Evolutionary conservation across 1,140 invertebrate genomes (phyloP), one percentile per base, ranked within the genome.

Genomic region (Drosophila sproati): DNA sequence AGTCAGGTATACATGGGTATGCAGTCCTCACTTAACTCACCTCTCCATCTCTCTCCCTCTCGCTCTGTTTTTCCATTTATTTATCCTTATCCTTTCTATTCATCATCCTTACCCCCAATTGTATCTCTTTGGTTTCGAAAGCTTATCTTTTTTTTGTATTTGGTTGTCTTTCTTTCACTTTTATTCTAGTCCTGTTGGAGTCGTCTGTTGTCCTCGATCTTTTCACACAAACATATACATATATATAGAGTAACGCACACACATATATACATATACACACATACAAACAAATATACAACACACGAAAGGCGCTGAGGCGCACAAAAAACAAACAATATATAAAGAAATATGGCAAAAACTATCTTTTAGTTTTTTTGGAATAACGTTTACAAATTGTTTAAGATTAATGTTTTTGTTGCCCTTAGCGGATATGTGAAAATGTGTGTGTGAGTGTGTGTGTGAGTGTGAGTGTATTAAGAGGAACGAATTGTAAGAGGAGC

Each of bases 341-440:
- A 10, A 28, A 8, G 35, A 37, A 3, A 5, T 41, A 41, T 41
- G 7, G 20, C 20, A 20, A 20, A 20, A 20, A 41, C 7, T 41
- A n/a, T 34, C 12, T 8, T 10, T 47, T 35, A 2, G 35, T 39
- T 35, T 28, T 43, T 20, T 6, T 7, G 32, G 45, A 39, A 55
- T 60, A 48, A 68, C 41, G 12, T 34, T 71, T 39, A 59, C 29
- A 28, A 54, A 6, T 39, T 66, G 2, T 48, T 59, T 28, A 20
- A 12, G 34, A 12, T 52, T 45, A 12, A 43, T 32, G 2, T 59
- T n/a, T 12, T 43, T 67, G 43, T 57, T 57, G 64, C 64, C 32
- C 39, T 47, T 39, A 45, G 41, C 71, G 71, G 71, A 73, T 69
- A 69, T 69, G 64, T 69, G 66, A 35, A 6, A 20, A 20, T 20